Conservation (phyloP, 2,888 invertebrate species). For the Bedellia somnulentella region DNA sequence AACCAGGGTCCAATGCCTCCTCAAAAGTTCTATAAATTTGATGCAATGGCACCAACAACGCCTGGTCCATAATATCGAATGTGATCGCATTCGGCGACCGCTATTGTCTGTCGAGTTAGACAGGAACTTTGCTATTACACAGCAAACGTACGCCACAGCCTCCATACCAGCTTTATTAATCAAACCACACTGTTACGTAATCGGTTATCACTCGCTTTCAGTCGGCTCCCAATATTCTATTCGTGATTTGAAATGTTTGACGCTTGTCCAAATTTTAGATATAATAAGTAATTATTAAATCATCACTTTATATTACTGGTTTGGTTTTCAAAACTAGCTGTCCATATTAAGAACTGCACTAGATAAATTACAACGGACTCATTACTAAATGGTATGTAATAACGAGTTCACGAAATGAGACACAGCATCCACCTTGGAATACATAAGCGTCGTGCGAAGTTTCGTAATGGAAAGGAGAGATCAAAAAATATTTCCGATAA, state of each 20-base stretch:
- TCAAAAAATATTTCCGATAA: constrained; percentile 44
- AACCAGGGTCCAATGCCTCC: too few species aligned
- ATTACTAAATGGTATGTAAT: too few species aligned
- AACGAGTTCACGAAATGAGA: too few species aligned
- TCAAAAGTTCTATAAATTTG: too few species aligned
- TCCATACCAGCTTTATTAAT: not conserved
- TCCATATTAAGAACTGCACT: too few species aligned
- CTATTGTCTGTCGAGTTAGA: constrained; percentile 19
- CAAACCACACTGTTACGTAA: constrained; percentile 2
- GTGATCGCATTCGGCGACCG: constrained; percentile 15
- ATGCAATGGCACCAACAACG: too few species aligned
- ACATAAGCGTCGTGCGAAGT: too few species aligned
- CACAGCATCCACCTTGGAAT: constrained; percentile 25
- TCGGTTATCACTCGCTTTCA: constrained; percentile 3
- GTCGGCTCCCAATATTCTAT: constrained; percentile 4
- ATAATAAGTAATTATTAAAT: too few species aligned
- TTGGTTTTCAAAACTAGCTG: too few species aligned
- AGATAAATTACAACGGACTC: too few species aligned
- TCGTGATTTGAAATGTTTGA: not conserved
- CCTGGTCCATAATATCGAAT: constrained; percentile 20
- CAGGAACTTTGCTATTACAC: constrained; percentile 23
- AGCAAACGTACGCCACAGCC: constrained; percentile 1
- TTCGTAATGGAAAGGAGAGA: constrained; percentile 33
- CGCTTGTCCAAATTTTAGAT: too few species aligned
- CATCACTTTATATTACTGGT: too few species aligned